Conservation (phyloP, 1,140 invertebrate species). For the Drosophila erecta region DNA sequence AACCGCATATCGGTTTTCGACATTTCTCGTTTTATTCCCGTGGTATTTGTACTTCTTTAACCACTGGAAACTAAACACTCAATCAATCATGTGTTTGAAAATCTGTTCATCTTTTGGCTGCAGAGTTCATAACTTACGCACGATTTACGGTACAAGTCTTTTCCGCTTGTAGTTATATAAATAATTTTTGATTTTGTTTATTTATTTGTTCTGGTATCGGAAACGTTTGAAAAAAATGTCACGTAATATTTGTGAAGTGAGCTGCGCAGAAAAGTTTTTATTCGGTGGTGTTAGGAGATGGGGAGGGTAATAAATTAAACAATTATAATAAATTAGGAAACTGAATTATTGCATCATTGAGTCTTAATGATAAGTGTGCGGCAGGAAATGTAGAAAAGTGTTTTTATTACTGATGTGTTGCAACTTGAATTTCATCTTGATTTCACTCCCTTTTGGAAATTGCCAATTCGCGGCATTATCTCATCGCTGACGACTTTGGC, state of each 20-base stretch:
- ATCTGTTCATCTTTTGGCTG: slow-evolving; percentile 5
- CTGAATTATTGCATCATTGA: not conserved
- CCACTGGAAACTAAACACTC: slow-evolving; percentile 8
- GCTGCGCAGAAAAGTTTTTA: not conserved
- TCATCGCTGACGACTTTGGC: not conserved
- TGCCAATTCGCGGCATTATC: slow-evolving; percentile 3
- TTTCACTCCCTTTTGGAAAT: too few species aligned
- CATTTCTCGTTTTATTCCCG: too few species aligned
- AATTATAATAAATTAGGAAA: not conserved
- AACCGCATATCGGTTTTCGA: not conserved
- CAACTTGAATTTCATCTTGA: not conserved
- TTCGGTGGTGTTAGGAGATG: not conserved
- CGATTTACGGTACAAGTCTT: slow-evolving; percentile 51
- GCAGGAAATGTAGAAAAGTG: not conserved
- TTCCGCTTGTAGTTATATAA: slow-evolving; percentile 46
- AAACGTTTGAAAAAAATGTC: slow-evolving; percentile 42
- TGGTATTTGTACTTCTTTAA: too few species aligned
- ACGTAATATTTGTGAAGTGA: slow-evolving; percentile 41
- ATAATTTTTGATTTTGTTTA: slow-evolving; percentile 37
- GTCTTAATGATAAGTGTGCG: not conserved
- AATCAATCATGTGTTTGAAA: slow-evolving; percentile 35
- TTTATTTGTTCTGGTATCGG: slow-evolving; percentile 35
- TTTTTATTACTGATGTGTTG: not conserved
- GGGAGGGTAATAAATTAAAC: not conserved
- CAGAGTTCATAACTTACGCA: slow-evolving; percentile 35